These are phyloP conservation scores for Nomada fabriciana DNA, from an alignment of 2,888 invertebrate genomes.

Conservation along the genomic window DNA sequence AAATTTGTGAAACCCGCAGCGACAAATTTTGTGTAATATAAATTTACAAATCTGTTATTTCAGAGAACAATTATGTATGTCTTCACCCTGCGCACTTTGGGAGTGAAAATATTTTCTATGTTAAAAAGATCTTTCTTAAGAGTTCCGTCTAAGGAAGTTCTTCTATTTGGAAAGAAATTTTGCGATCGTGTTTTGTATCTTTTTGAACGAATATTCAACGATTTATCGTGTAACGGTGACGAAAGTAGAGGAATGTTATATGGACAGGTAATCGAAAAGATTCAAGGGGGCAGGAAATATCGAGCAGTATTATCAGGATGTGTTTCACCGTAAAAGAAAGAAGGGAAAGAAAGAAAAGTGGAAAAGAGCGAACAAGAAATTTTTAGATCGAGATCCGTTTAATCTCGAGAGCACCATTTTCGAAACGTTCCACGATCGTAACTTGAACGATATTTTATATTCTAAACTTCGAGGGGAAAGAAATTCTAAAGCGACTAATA, in stretches of 20 bases:
- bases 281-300: not conserved
- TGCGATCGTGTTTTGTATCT: not conserved
- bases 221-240: conserved; percentile 2
- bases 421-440: conserved; percentile 3
- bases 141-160: too few species aligned
- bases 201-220: not conserved
- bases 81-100: not conserved
- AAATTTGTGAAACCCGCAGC: not conserved
- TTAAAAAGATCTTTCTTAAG: not conserved
- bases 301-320: conserved; percentile 63
- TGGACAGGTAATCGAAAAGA: not conserved
- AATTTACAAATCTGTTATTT: not conserved
- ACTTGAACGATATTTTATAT: not conserved
- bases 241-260: not conserved
- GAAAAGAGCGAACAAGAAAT: not conserved
- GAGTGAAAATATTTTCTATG: not conserved
- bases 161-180: not conserved
- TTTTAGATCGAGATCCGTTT: not conserved
- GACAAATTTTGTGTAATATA: not conserved
- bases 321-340: conserved; percentile 2
- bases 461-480: not conserved
- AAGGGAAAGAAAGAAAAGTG: not conserved
- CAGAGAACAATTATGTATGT: not conserved
- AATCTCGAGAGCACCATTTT: conserved; percentile 1
- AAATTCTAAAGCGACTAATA: conserved; percentile 1